Conservation (phyloP, 53 echinoderm and acorn worm genomes). For the Luidia sarsii region DNA sequence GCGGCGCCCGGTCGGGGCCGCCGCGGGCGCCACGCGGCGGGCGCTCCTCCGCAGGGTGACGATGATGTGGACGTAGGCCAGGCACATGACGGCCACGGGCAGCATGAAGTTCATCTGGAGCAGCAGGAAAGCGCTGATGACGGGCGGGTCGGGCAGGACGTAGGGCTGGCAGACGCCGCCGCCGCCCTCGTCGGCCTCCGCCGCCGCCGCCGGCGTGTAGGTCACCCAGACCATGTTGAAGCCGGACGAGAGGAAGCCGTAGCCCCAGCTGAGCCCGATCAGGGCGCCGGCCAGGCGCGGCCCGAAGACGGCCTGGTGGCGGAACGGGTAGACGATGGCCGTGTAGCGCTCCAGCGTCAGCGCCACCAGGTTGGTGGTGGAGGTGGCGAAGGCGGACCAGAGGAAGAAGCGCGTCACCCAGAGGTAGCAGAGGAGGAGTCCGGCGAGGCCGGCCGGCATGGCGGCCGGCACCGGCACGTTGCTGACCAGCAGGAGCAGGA, state of each 20-base stretch:
- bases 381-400: constrained; percentile 70
- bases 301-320: constrained; percentile 60
- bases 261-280: not conserved
- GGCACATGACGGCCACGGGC: not conserved
- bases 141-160: not conserved
- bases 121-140: not conserved
- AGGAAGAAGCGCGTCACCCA: constrained; percentile 82
- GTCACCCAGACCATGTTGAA: constrained; percentile 8
- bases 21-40: not conserved
- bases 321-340: constrained; percentile 79
- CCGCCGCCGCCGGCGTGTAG: not conserved
- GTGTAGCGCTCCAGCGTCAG: constrained; percentile 81
- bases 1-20: not conserved
- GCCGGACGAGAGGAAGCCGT: not conserved
- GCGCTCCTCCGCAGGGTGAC: constrained; percentile 3
- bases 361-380: constrained; percentile 75
- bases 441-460: constrained; percentile 21
- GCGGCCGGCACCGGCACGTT: constrained; percentile 14
- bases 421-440: constrained; percentile 71
- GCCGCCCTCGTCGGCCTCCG: no score
- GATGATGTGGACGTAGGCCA: constrained; percentile 8
- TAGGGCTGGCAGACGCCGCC: not conserved
- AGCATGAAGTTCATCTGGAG: constrained; percentile 10
- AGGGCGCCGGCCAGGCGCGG: constrained; percentile 27
- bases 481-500: constrained; percentile 49